Base-by-base conservation (phyloP, 2,888 invertebrate species). In the Latrodectus hesperus region DNA sequence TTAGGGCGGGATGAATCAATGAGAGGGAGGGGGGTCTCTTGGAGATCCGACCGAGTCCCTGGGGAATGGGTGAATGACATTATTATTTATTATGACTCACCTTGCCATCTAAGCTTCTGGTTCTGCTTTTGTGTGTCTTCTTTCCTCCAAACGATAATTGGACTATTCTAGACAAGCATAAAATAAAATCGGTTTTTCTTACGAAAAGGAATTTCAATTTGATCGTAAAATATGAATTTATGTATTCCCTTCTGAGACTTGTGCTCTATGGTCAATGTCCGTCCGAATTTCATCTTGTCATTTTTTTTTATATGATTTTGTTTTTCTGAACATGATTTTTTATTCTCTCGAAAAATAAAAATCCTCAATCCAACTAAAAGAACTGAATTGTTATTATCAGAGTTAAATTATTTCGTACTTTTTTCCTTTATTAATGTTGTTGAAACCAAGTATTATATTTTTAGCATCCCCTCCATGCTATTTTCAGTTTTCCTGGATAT, bases 61-160 rank as follows among this genome's bases (percentile, higher is more conserved):
- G 49, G 9, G n/a, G 64, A 51, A 22, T 26, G 80, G 65, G 71
- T 80, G 72, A 73, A 80, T 81, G 81, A 73, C 81, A 81, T 67
- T 73, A 81, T 73, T 73, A 52, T 26, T 81, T 72, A 73, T 60
- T 12, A 65, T 80, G 71, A 80, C 71, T 55, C 64, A 17, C 55
- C 64, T 12, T 17, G 75, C 67, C 79, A 49, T 71, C 64, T 64
- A 49, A 17, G 22, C 8, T 60, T 60, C 55, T 78, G 53, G 70
- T 70, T 71, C 51, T 64, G 38, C 79, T 71, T 72, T 78, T 70
- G 78, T 78, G 14, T 70, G 3, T 70, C 68, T 38, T 77, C 12
- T 78, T 38, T 65, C 51, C 76, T 6, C 8, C 11, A 26, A 51
- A 53, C 16, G 53, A 17, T 60, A 22, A 26, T 60, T 75, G 53